Conservation (phyloP, 2,113 vertebrate genomes). For the Solea solea region DNA sequence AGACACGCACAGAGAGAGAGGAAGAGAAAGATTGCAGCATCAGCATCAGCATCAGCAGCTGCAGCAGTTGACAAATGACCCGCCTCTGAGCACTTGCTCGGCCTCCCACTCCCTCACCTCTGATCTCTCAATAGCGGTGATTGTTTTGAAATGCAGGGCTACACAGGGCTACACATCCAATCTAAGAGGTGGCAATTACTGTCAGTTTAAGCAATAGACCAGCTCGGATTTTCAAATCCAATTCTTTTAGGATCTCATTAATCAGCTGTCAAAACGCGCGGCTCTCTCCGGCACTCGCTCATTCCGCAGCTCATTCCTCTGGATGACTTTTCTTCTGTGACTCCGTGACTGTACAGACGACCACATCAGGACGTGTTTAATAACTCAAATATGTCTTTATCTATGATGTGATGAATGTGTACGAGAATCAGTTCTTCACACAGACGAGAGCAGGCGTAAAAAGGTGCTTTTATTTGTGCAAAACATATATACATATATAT, state of each 20-base stretch:
- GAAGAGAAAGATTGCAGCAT: slow-evolving; percentile 5
- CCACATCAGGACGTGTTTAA: slow-evolving; percentile 12
- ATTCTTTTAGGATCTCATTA: slow-evolving; percentile 65
- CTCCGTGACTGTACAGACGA: slow-evolving; percentile 16
- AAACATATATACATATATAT: no score
- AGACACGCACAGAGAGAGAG: slow-evolving; percentile 13
- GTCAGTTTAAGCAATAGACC: slow-evolving; percentile 63
- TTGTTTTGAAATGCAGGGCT: slow-evolving; percentile 66
- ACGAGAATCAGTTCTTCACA: neutral
- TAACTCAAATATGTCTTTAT: slow-evolving; percentile 13
- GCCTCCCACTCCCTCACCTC: slow-evolving; percentile 42
- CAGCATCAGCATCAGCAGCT: slow-evolving; percentile 2
- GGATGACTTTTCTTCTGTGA: slow-evolving; percentile 24
- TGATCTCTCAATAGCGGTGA: slow-evolving; percentile 51
- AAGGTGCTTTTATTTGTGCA: neutral
- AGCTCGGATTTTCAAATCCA: slow-evolving; percentile 72
- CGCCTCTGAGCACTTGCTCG: slow-evolving; percentile 20
- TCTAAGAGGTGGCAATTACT: slow-evolving; percentile 75
- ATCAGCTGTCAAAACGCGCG: slow-evolving; percentile 50
- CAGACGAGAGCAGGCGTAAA: neutral
- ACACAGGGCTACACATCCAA: slow-evolving; percentile 45
- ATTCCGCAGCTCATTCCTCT: slow-evolving; percentile 54
- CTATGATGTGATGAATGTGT: neutral
- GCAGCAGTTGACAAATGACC: slow-evolving; percentile 53
- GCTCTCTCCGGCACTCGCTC: slow-evolving; percentile 31